Conservation (phyloP, 2,113 vertebrate genomes). For the Emydocephalus ijimae region DNA sequence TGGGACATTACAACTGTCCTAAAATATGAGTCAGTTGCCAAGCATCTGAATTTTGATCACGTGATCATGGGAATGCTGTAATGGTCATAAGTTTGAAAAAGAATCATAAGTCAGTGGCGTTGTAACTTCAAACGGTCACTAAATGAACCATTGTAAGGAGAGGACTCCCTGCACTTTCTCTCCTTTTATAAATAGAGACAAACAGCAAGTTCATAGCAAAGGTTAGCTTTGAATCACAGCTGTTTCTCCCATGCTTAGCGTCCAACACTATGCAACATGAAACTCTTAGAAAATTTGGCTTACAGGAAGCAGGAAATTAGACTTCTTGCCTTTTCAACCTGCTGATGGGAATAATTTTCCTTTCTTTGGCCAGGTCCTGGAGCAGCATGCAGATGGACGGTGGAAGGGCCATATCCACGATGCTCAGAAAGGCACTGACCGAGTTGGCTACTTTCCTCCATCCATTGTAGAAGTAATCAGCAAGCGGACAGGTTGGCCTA, state of each 20-base stretch:
- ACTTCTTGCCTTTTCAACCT: not conserved
- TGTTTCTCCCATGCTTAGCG: not conserved
- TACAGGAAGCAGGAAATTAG: not conserved
- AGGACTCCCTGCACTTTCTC: not conserved
- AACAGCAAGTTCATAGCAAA: not conserved
- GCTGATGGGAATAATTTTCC: not conserved
- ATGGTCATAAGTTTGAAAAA: not conserved
- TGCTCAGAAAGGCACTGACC: constrained; percentile 84
- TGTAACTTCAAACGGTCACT: not conserved
- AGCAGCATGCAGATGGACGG: constrained; percentile 88
- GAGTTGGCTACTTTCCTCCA: constrained; percentile 91
- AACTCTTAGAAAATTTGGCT: not conserved
- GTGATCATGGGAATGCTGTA: not conserved
- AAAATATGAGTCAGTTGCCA: not conserved
- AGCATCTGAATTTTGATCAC: not conserved
- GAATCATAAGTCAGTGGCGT: not conserved
- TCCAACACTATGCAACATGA: not conserved
- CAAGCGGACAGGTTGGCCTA: constrained; percentile 79
- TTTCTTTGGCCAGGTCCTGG: constrained; percentile 77
- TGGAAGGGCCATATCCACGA: constrained; percentile 97
- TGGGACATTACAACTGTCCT: not conserved
- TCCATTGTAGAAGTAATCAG: constrained; percentile 95
- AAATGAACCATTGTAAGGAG: not conserved
- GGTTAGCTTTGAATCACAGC: not conserved
- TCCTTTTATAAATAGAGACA: not conserved